Conservation (phyloP, 1,140 invertebrate species). For the Ctenoplectra terminalis region DNA sequence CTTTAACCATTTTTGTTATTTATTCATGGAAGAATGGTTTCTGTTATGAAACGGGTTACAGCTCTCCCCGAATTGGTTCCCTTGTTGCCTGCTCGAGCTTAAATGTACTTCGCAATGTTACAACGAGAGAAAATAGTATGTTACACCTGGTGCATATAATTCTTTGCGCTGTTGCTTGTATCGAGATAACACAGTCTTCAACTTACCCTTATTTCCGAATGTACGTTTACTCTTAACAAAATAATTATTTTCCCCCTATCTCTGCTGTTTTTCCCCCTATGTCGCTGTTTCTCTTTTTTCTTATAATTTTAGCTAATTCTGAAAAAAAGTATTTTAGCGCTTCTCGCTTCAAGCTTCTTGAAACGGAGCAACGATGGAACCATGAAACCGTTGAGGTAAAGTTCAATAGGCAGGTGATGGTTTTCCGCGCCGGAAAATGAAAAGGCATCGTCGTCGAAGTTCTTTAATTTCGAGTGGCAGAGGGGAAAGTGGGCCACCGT, state of each 20-base stretch:
- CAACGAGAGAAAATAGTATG: background rate
- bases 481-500: slow-evolving; percentile 66
- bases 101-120: background rate
- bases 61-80: background rate
- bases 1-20: background rate
- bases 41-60: background rate
- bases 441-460: slow-evolving; percentile 9
- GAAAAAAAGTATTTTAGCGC: background rate
- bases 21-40: background rate
- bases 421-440: slow-evolving; percentile 22
- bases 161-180: background rate
- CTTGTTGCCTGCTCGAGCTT: background rate
- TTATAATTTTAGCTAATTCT: background rate
- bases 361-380: background rate
- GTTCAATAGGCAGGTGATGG: background rate
- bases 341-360: background rate
- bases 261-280: background rate
- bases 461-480: slow-evolving; percentile 58
- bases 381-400: too few relatives aligned
- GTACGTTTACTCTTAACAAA: background rate
- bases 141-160: slow-evolving; percentile 1
- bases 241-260: background rate
- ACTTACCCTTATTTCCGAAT: background rate
- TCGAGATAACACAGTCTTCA: background rate
- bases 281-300: background rate